A percentile compares a stretch with the other conserved stretches of the same genome.
These are phyloP conservation scores for Sebastiscus tertius DNA, from an alignment of 2,797 vertebrate species.

Conservation along the genomic window DNA sequence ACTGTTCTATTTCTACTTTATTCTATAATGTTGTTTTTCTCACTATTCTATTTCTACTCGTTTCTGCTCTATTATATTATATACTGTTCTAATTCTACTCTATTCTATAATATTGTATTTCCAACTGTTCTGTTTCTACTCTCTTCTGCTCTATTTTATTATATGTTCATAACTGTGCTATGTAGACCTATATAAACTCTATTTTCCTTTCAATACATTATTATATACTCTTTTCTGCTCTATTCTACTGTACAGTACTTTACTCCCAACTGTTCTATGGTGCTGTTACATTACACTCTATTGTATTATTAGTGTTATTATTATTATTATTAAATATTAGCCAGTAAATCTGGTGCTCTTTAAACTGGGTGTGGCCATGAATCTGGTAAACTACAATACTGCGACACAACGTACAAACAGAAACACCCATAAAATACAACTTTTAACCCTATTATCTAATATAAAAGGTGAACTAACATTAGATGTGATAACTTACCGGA, in stretches of 20 bases:
- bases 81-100: neutral
- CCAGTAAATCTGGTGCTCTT: neutral
- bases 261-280: neutral
- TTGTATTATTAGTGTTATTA: no score
- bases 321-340: no score
- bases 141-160: neutral
- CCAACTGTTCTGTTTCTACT: neutral
- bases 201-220: no score
- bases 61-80: neutral
- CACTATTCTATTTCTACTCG: neutral
- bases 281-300: neutral
- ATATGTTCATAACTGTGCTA: neutral
- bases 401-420: neutral
- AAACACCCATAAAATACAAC: neutral
- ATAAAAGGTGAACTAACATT: neutral
- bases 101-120: neutral
- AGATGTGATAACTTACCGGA: neutral
- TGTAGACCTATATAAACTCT: no score
- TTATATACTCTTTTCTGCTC: no score
- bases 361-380: slow-evolving; percentile 15
- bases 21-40: neutral
- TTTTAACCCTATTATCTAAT: neutral
- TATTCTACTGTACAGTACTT: neutral
- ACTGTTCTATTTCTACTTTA: neutral
- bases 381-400: neutral